Base-by-base conservation (phyloP, 2,888 invertebrate species). In the Colostygia pectinataria region DNA sequence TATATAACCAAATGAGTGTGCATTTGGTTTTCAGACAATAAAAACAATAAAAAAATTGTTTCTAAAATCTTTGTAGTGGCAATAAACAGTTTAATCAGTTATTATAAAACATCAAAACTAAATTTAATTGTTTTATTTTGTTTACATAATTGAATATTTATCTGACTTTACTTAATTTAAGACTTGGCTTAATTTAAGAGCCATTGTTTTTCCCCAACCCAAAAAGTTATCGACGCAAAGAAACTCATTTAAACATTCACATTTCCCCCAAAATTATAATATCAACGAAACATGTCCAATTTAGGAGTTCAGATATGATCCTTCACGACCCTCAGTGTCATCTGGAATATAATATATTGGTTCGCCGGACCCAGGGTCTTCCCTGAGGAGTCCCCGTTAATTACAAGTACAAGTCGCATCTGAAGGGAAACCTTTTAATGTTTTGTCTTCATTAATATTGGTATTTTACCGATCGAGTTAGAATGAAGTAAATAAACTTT, bases 391-490 rank as follows among this genome's bases (percentile, higher is more conserved):
- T 61, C 72, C 67, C 83, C 82, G 91, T 92, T 92, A 92, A 92
- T 92, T 92, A 92, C 79, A 85, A 91, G 88, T 90, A 92, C 92
- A 92, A 92, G 92, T 90, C 90, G 66, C 74, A 55, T 57, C 60
- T 56, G 65, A 68, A 65, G 64, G 74, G 71, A 73, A 68, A 76
- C 82, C 83, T 83, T 83, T 76, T 76, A 79, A 75, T 80, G 70
- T 79, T 79, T 82, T 61, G 65, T 65, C 60, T 64, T 59, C 63
- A 66, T 66, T 52, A 48, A 55, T 10, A 59, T 54, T 49, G 40
- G 36, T 48, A 42, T 33, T 33, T 29, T 32, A 27, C 15, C 28
- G 39, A 46, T 39, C 10, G 14, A 44, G 27, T 41, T 24, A 1
- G 10, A n/a, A 24, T 32, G 12, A 6, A 41, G 40, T 33, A 20